Conservation (phyloP, 2,888 invertebrate genomes). For the Pristionchus mayeri region DNA sequence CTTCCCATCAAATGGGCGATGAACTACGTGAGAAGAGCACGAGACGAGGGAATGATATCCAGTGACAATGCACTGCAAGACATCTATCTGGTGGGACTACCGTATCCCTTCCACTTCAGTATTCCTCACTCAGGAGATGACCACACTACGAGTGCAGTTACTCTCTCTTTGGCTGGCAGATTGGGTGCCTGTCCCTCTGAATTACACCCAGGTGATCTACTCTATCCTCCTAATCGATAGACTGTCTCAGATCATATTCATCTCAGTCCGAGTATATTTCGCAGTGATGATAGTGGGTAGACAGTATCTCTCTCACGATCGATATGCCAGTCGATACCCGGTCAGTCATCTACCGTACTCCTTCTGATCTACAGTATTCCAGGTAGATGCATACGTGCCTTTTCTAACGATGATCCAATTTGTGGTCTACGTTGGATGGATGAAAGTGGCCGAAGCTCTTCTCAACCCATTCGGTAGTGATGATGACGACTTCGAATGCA, state of each 20-base stretch:
- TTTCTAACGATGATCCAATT: conserved; percentile 51
- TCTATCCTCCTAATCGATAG: background rate
- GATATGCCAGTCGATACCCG: conserved; percentile 24
- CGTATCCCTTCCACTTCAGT: background rate
- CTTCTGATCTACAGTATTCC: background rate
- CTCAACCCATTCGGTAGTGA: conserved; percentile 51
- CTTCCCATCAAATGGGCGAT: conserved; percentile 45
- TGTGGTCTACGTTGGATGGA: conserved; percentile 51
- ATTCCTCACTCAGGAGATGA: background rate
- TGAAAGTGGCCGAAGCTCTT: conserved; percentile 52
- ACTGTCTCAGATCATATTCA: conserved; percentile 31
- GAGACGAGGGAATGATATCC: conserved; percentile 44
- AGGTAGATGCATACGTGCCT: conserved; percentile 51
- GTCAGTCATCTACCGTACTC: background rate
- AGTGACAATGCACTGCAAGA: conserved; percentile 36
- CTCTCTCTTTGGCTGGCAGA: conserved; percentile 38
- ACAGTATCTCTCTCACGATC: conserved; percentile 22
- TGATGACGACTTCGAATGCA: conserved; percentile 52
- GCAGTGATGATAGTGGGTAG: conserved; percentile 46
- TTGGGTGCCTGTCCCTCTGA: conserved; percentile 47
- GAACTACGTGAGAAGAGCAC: conserved; percentile 32
- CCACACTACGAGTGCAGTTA: conserved; percentile 27
- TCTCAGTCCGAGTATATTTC: conserved; percentile 43
- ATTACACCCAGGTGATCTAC: conserved; percentile 42
- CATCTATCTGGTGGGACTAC: conserved; percentile 26